A percentile compares a stretch with the other conserved stretches of the same genome.
phyloP scores from a whole-genome alignment of 2,888 invertebrate genomes.

The Megastigmus dorsalis region DNA sequence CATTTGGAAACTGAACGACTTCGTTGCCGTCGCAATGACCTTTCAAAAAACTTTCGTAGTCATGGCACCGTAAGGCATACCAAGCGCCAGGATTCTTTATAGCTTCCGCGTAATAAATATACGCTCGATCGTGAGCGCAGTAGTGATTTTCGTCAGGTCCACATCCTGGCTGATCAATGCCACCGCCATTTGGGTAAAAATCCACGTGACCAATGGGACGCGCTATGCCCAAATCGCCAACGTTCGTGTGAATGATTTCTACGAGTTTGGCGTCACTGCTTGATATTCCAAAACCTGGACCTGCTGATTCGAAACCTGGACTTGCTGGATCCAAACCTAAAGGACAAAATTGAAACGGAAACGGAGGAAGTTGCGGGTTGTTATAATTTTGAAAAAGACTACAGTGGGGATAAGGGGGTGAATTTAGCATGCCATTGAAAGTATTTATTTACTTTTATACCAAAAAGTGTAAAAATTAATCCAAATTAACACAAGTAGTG shows the following conservation, averaged over 20 bases:
- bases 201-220: constrained; percentile 54
- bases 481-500: not conserved
- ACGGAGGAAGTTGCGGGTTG: no score
- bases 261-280: constrained; percentile 51
- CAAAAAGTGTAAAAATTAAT: not conserved
- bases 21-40: not conserved
- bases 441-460: no score
- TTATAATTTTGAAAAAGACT: no score
- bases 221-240: constrained; percentile 50
- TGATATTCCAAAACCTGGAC: constrained; percentile 52
- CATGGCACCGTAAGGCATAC: no score
- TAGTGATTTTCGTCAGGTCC: no score
- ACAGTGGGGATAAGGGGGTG: not conserved
- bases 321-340: constrained; percentile 59
- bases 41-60: not conserved
- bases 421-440: no score
- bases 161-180: no score
- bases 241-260: constrained; percentile 59
- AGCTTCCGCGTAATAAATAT: constrained; percentile 50
- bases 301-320: constrained; percentile 60
- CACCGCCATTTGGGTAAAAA: constrained; percentile 59
- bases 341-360: constrained; percentile 1
- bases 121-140: constrained; percentile 54
- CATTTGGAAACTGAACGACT: not conserved
- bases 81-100: constrained; percentile 51